Percentiles rank a stretch among this genome's conserved stretches.
These are phyloP conservation scores for Exaiptasia diaphana DNA, from an alignment of 64 coral and sea anemone genomes.

Conservation along the genomic window DNA sequence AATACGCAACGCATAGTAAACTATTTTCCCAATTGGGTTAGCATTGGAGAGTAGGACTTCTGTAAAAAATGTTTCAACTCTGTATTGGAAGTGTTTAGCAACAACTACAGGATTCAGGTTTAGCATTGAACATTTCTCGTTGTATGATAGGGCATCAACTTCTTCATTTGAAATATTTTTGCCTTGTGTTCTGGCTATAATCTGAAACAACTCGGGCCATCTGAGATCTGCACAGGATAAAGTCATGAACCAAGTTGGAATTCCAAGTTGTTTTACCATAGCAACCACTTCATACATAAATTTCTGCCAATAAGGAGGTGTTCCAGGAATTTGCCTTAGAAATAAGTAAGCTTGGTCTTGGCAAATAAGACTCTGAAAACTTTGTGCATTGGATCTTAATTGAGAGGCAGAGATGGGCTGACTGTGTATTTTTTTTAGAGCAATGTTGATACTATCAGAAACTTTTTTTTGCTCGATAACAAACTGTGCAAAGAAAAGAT, in stretches of 20 bases:
- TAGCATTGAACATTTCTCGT: conserved; percentile 19
- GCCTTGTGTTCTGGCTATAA: conserved; percentile 6
- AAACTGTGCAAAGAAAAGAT: conserved; percentile 33
- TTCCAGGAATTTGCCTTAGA: conserved; percentile 22
- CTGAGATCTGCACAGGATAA: conserved; percentile 1
- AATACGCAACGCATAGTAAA: conserved; percentile 37
- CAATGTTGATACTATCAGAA: conserved; percentile 26
- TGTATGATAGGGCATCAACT: conserved; percentile 26
- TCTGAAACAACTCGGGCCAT: conserved; percentile 25
- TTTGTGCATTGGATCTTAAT: conserved; percentile 5
- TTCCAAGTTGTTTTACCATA: conserved; percentile 23
- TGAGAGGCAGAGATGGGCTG: conserved; percentile 10
- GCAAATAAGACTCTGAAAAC: conserved; percentile 5
- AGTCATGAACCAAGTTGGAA: conserved; percentile 24
- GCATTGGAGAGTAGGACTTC: conserved; percentile 14
- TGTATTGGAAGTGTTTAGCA: conserved; percentile 37
- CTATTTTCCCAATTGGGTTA: conserved; percentile 48
- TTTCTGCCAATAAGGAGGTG: conserved; percentile 44
- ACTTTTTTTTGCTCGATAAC: conserved; percentile 21
- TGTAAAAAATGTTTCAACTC: conserved; percentile 40
- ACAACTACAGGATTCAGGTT: conserved; percentile 39
- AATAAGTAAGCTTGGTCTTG: conserved; percentile 51
- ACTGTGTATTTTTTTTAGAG: neutral
- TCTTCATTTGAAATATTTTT: conserved; percentile 26
- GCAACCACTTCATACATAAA: conserved; percentile 19